Conservation (phyloP, 2,113 vertebrate genomes). For the Zapus hudsonius region DNA sequence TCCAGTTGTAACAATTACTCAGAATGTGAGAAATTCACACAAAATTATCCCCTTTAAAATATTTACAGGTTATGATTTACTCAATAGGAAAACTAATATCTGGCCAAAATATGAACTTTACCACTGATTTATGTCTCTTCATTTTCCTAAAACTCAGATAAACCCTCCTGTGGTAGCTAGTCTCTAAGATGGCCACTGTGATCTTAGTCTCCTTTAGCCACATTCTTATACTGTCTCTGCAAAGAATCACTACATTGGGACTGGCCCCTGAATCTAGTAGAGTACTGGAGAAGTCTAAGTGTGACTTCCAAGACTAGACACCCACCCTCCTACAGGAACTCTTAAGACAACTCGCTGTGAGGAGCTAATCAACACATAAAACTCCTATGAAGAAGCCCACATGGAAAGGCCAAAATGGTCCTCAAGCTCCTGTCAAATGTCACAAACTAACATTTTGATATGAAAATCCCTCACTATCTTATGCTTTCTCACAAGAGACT, state of each 20-base stretch:
- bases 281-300: neutral
- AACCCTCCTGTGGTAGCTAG: slow-evolving; percentile 1
- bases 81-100: slow-evolving; percentile 34
- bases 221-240: neutral
- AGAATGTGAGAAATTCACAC: slow-evolving; percentile 30
- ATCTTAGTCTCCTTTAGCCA: neutral
- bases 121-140: slow-evolving; percentile 13
- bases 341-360: neutral
- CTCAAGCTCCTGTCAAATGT: neutral
- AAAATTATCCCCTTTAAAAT: slow-evolving; percentile 52
- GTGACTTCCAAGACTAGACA: neutral
- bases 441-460: neutral
- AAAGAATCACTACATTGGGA: neutral
- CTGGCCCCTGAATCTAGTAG: neutral
- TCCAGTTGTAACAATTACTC: neutral
- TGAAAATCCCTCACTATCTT: neutral
- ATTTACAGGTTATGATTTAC: slow-evolving; percentile 16
- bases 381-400: neutral
- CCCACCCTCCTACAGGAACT: neutral
- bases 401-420: slow-evolving; percentile 4
- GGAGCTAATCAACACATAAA: neutral
- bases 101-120: slow-evolving; percentile 20
- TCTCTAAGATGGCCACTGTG: neutral
- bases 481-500: neutral
- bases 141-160: slow-evolving; percentile 53